A percentile compares a stretch with the other conserved stretches of the same genome.
Evolutionary conservation across 2,113 vertebrate genomes (phyloP).

Genomic region (Chaenocephalus aceratus): DNA sequence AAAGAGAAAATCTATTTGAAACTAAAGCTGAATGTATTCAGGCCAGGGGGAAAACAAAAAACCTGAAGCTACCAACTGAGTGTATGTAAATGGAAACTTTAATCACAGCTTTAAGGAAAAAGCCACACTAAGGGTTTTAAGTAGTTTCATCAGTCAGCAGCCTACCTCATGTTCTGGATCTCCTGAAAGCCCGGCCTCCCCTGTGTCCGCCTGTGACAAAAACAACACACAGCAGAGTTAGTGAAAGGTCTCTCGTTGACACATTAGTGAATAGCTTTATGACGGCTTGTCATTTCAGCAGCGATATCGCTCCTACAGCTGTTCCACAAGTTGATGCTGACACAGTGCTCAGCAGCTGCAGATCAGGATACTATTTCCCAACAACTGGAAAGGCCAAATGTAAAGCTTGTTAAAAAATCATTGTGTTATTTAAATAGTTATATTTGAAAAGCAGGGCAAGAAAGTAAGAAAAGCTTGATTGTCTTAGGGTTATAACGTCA

Average conservation of each 20-base stretch:
- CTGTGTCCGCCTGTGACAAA: slow-evolving; percentile 78
- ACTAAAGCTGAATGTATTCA: not conserved
- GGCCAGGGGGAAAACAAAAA: not conserved
- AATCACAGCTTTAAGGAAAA: slow-evolving; percentile 6
- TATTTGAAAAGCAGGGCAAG: slow-evolving; percentile 10
- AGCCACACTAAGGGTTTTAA: not conserved
- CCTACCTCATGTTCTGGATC: slow-evolving; percentile 85
- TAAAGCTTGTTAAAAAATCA: slow-evolving; percentile 46
- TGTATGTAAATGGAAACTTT: not conserved
- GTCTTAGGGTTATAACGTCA: not conserved
- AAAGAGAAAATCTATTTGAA: slow-evolving; percentile 7
- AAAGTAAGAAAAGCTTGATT: slow-evolving; percentile 4
- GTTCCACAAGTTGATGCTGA: slow-evolving; percentile 68
- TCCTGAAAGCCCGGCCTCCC: slow-evolving; percentile 79
- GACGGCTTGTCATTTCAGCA: slow-evolving; percentile 56
- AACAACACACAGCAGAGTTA: slow-evolving; percentile 62
- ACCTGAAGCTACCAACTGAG: not conserved
- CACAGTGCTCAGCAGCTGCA: slow-evolving; percentile 78
- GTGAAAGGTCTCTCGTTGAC: slow-evolving; percentile 74
- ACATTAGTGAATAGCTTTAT: slow-evolving; percentile 76
- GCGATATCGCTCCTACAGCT: slow-evolving; percentile 70
- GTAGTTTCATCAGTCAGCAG: not conserved
- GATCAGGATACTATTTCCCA: slow-evolving; percentile 72
- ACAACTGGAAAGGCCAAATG: slow-evolving; percentile 73
- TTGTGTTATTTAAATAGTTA: slow-evolving; percentile 30